Base-by-base conservation (phyloP, 2,888 invertebrate species). In the Thera obeliscata region DNA sequence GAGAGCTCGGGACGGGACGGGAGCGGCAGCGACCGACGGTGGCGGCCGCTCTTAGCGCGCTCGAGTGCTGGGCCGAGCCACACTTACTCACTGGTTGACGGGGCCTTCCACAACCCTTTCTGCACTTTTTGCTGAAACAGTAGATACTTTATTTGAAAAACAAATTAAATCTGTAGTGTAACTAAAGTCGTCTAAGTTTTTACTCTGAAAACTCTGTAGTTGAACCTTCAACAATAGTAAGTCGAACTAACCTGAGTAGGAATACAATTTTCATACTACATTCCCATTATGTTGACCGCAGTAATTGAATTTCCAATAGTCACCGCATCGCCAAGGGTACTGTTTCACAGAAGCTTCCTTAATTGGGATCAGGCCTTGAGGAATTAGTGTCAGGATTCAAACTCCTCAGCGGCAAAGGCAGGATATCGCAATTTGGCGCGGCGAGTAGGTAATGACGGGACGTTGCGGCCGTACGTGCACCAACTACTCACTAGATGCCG, bases 381-480 rank as follows among this genome's bases (percentile, higher is more conserved):
- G 58, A 65, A 57, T 59, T 54, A 61, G 56, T 60, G 60, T 63
- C 66, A 54, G 63, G 56, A 59, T 60, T 49, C 56, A 49, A 49
- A 57, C 55, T 62, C 7, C 35, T 52, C 43, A 56, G 50, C 12
- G 49, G 63, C 66, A 66, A 71, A 77, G 75, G 68, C 73, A 82
- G 90, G 89, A 89, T 86, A 86, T 88, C 82, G 89, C 87, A 90
- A 89, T 90, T 91, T 91, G 89, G 87, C 86, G 83, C 81, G 79
- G 85, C 81, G 84, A 81, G 86, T 61, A 60, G 38, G 60, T 89
- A 88, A 89, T 86, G 86, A 86, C 79, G 83, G 77, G 81, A 76
- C 79, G 76, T 69, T 78, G 81, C 80, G 87, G 79, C 70, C 69
- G 73, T 85, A 89, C 90, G 90, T 90, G 90, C 85, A 79, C 79